Evolutionary conservation across 1,140 invertebrate species (phyloP).

Genomic region (Pseudomyrmex pallidus): DNA sequence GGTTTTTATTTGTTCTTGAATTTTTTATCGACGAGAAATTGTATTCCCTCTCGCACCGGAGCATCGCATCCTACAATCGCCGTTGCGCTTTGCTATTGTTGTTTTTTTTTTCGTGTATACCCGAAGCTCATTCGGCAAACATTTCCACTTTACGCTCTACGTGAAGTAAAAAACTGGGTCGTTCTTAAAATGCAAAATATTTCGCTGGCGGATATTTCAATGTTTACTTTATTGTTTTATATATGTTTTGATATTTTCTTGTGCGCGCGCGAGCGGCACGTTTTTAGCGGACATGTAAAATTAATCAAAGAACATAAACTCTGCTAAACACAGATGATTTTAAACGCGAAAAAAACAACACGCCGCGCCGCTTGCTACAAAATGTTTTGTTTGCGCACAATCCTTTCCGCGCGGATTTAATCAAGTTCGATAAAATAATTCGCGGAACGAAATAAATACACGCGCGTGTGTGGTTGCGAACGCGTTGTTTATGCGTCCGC

Average conservation of each 20-base stretch:
- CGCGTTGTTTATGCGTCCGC: slow-evolving; percentile 28
- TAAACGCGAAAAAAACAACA: slow-evolving; percentile 3
- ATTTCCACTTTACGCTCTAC: slow-evolving; percentile 24
- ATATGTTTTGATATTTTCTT: slow-evolving; percentile 15
- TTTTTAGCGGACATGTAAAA: background rate
- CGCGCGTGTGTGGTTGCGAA: background rate
- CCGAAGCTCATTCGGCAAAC: slow-evolving; percentile 39
- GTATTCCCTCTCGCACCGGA: slow-evolving; percentile 32
- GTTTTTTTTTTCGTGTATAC: background rate
- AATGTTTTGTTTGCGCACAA: slow-evolving; percentile 35
- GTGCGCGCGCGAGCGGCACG: background rate
- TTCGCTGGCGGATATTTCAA: background rate
- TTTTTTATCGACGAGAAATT: slow-evolving; percentile 33
- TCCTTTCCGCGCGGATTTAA: background rate
- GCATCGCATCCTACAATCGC: slow-evolving; percentile 24
- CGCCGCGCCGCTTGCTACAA: background rate
- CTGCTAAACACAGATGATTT: background rate
- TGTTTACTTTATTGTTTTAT: too few relatives aligned
- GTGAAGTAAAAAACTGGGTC: slow-evolving; percentile 44
- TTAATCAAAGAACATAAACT: background rate
- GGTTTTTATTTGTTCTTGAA: slow-evolving; percentile 21
- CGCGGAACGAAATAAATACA: background rate
- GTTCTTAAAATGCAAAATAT: slow-evolving; percentile 23
- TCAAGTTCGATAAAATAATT: slow-evolving; percentile 33
- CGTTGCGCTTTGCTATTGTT: slow-evolving; percentile 28